These are phyloP conservation scores for Tuberolachnus salignus DNA, from an alignment of 2,888 invertebrate species.

Conservation along the genomic window DNA sequence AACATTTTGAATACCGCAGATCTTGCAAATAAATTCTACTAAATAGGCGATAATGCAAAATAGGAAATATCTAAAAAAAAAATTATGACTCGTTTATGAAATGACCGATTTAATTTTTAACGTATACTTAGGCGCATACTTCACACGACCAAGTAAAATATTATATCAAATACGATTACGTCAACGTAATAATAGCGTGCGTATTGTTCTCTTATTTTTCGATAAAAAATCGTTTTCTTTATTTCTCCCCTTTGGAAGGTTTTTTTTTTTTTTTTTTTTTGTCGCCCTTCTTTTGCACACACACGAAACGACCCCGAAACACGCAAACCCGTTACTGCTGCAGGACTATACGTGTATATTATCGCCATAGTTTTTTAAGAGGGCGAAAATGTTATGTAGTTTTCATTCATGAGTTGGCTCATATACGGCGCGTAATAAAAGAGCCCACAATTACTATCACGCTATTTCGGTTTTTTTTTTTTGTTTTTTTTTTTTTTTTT, in stretches of 20 bases:
- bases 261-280: background rate
- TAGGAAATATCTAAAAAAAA: no score
- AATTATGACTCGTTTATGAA: no score
- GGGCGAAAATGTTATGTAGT: constrained; percentile 36
- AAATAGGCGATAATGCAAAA: no score
- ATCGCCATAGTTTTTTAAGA: constrained; percentile 40
- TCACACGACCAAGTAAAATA: background rate
- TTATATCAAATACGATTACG: constrained; percentile 32
- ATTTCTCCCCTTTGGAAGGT: background rate
- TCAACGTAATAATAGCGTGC: background rate
- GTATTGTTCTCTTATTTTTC: background rate
- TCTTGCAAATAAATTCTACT: no score
- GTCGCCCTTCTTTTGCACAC: background rate
- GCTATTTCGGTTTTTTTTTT: background rate
- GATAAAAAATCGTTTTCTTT: constrained; percentile 34
- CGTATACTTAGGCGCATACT: no score
- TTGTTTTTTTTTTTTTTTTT: constrained; percentile 10
- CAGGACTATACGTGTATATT: background rate
- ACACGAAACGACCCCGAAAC: constrained; percentile 26
- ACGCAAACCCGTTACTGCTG: constrained; percentile 27
- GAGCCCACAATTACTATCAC: constrained; percentile 27
- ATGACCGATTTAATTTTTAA: no score
- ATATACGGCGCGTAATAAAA: constrained; percentile 14
- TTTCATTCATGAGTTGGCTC: constrained; percentile 31
- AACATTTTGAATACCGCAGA: no score